Conservation (phyloP, 2,113 vertebrate species). For the Laticauda colubrina region DNA sequence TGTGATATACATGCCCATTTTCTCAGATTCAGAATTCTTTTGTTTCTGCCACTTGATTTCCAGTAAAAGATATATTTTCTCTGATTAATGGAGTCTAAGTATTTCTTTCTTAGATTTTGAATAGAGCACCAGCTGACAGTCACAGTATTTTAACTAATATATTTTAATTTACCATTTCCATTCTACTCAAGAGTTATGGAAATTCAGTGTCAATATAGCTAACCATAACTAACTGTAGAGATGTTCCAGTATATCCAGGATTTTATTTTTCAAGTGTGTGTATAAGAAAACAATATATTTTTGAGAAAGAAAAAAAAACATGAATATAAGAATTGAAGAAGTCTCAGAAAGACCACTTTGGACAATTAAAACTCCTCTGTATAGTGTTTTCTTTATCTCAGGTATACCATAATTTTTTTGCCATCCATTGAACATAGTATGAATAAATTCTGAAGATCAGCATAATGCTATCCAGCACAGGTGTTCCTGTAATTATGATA, state of each 20-base stretch:
- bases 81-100: too few relatives aligned
- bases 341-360: not conserved
- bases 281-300: not conserved
- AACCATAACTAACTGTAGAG: not conserved
- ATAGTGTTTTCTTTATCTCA: not conserved
- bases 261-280: not conserved
- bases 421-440: slow-evolving; percentile 30
- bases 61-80: too few relatives aligned
- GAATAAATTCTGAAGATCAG: slow-evolving; percentile 60
- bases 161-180: not conserved
- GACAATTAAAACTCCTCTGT: not conserved
- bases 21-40: too few relatives aligned
- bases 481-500: slow-evolving; percentile 71
- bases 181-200: not conserved
- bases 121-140: too few relatives aligned
- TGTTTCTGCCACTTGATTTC: too few relatives aligned
- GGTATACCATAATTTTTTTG: slow-evolving; percentile 37
- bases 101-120: too few relatives aligned
- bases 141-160: not conserved
- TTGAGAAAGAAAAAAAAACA: not conserved
- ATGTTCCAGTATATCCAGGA: not conserved
- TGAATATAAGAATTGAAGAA: not conserved
- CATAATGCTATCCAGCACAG: slow-evolving; percentile 59
- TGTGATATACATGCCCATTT: too few relatives aligned
- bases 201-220: not conserved